These are phyloP conservation scores for Zoanthus sociatus DNA, from an alignment of 92 coral and sea anemone species.

Conservation along the genomic window DNA sequence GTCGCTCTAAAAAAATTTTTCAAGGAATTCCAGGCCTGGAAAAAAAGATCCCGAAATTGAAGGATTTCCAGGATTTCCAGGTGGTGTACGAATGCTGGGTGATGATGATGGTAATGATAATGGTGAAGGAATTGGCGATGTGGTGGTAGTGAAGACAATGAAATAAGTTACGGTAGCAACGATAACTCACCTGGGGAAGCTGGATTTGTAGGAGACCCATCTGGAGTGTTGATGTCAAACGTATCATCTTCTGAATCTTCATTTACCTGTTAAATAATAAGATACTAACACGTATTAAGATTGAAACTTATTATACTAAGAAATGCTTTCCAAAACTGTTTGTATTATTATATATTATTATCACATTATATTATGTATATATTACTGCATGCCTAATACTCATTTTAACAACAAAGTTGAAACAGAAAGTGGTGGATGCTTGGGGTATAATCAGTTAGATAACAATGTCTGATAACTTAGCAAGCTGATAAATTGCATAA, in stretches of 20 bases:
- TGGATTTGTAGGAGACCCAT: conserved; percentile 23
- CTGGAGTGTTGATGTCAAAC: conserved; percentile 40
- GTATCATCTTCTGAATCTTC: conserved; percentile 47
- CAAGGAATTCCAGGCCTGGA: no score
- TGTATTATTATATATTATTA: not conserved
- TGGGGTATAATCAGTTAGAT: no score
- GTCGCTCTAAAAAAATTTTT: no score
- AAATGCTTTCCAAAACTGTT: not conserved
- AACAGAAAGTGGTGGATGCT: no score
- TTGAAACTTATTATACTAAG: not conserved
- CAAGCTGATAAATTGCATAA: no score
- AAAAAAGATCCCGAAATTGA: no score
- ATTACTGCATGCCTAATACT: not conserved
- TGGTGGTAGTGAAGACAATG: not conserved
- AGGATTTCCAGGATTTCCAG: no score
- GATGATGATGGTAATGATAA: no score
- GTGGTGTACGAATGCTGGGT: no score
- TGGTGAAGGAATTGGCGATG: no score
- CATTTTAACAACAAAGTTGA: not conserved
- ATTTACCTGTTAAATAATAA: not conserved
- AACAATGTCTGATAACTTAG: no score
- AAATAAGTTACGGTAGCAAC: not conserved
- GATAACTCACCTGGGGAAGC: conserved; percentile 11
- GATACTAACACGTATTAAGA: not conserved
- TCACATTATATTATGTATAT: no score